Evolutionary conservation across 1,140 invertebrate genomes (phyloP), one percentile per base, ranked within the genome.

Genomic region (Cephus cinctus): DNA sequence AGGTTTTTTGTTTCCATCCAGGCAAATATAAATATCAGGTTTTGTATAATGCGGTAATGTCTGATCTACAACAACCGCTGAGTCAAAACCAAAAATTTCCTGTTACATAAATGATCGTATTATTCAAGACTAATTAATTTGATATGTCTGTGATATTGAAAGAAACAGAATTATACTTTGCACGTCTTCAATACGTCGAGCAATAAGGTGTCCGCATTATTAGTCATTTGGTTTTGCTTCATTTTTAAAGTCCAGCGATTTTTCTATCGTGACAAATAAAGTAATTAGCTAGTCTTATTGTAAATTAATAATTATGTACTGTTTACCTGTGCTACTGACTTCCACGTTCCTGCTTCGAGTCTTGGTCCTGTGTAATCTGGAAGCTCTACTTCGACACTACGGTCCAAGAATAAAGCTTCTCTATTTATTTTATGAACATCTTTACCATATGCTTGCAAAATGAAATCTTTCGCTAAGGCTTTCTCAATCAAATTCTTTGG

Each of bases 1-100:
- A 16, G 75, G 71, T 19, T 50, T 56, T 9, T 73, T 75, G 27
- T 59, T 34, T 38, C 63, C 45, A 59, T 81, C 67, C 39, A 80
- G 53, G 52, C 81, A 81, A 36, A 83, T 47, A 14, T 84, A 62
- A 44, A 84, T 69, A 69, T 83, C 79, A 68, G 69, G 61, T 55
- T 64, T 67, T 16, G 66, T 42, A 54, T 76, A 83, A 43, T 86
- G 80, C 2, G 84, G 84, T 53, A 85, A 60, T 31, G 84, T 44
- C 54, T 81, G 78, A 54, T 73, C 65, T 4, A 77, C 45, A 46
- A 60, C 47, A n/a, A 79, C 60, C 8, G 43, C 57, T 3, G 47
- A 27, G n/a, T 57, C 22, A 21, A 27, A 40, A 2, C 45, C 22
- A 8, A 44, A 56, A 3, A 57, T 35, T 8, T 59, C 25, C 56